These are phyloP conservation scores for Myopa tessellatipennis DNA, from an alignment of 2,888 invertebrate genomes.

Conservation along the genomic window DNA sequence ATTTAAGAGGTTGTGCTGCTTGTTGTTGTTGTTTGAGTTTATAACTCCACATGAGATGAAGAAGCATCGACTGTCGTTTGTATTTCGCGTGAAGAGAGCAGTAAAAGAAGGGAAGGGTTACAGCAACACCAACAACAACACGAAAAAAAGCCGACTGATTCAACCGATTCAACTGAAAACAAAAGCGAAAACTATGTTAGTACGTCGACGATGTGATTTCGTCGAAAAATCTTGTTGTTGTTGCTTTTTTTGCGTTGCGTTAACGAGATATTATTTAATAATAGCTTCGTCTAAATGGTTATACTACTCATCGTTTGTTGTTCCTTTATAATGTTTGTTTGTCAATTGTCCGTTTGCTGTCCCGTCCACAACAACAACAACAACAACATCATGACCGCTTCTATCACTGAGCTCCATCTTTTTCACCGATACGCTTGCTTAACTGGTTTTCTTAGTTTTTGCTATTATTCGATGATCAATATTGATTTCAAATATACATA, in stretches of 20 bases:
- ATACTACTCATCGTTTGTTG: too few relatives aligned
- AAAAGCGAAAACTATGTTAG: conserved; percentile 11
- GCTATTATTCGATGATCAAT: too few relatives aligned
- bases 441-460: too few relatives aligned
- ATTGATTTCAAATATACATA: too few relatives aligned
- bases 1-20: conserved; percentile 20
- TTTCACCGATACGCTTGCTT: too few relatives aligned
- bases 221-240: too few relatives aligned
- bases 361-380: too few relatives aligned
- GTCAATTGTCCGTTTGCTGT: too few relatives aligned
- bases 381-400: too few relatives aligned
- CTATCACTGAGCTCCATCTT: too few relatives aligned
- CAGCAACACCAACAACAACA: neutral
- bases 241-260: neutral
- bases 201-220: neutral
- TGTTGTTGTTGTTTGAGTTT: neutral
- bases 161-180: neutral
- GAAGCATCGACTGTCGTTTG: neutral
- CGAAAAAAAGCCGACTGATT: neutral
- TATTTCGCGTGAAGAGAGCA: neutral
- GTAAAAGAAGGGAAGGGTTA: neutral
- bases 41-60: neutral
- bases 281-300: too few relatives aligned
- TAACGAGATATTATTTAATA: neutral
- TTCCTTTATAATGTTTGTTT: too few relatives aligned